These are phyloP conservation scores for Malaclemys terrapin DNA, from an alignment of 2,113 vertebrate genomes.

Conservation along the genomic window DNA sequence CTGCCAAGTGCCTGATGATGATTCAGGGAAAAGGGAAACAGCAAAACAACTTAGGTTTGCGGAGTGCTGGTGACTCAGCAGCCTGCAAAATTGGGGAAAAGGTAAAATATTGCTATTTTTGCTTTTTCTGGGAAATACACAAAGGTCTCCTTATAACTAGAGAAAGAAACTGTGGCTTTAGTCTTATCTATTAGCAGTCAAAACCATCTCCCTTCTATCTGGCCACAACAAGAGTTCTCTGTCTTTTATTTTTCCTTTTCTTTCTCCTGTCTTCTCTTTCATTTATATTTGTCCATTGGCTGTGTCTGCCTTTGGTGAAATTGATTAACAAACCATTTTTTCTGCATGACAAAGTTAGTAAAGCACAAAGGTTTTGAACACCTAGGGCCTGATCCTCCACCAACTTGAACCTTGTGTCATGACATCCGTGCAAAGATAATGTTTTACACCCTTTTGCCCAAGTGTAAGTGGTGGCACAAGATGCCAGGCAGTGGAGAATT, in stretches of 20 bases:
- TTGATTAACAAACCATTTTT: conserved; percentile 39
- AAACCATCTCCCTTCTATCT: too few relatives aligned
- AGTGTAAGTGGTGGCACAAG: not conserved
- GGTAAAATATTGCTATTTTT: conserved; percentile 44
- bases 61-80: not conserved
- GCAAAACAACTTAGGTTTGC: not conserved
- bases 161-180: not conserved
- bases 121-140: conserved; percentile 26
- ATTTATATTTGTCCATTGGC: conserved; percentile 54
- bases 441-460: not conserved
- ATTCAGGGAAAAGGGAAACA: not conserved
- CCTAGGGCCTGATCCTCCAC: not conserved
- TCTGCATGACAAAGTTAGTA: conserved; percentile 11
- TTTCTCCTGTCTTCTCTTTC: conserved; percentile 42
- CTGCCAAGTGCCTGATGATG: not conserved
- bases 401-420: not conserved
- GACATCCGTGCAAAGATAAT: accelerated
- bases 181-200: too few relatives aligned
- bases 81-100: conserved; percentile 28
- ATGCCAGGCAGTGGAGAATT: not conserved
- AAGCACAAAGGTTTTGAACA: not conserved
- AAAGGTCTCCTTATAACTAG: not conserved
- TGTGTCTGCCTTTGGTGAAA: conserved; percentile 18
- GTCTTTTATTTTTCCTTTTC: not conserved
- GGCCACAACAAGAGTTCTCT: not conserved